Evolutionary conservation across 2,888 invertebrate genomes (phyloP).

Genomic region (Dexiosoma caninum): DNA sequence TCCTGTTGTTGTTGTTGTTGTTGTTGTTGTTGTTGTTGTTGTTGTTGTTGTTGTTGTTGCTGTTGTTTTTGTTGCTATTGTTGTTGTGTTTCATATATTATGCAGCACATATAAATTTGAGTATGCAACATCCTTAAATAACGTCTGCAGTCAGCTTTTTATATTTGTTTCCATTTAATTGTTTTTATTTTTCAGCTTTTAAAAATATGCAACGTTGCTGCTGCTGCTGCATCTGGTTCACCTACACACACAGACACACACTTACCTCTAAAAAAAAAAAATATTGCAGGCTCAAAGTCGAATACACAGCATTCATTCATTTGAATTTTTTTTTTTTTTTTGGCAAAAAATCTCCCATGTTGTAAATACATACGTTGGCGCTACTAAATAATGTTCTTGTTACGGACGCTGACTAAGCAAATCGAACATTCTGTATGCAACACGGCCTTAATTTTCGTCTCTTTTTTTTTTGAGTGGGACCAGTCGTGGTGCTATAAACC

Average conservation of each 20-base stretch:
- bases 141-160: conserved; percentile 56
- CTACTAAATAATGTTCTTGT: conserved; percentile 2
- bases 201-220: conserved; percentile 43
- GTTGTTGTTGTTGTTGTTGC: neutral
- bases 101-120: conserved; percentile 44
- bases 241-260: conserved; percentile 30
- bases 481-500: neutral
- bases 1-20: conserved; percentile 17
- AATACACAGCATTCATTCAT: conserved; percentile 45
- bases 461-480: neutral
- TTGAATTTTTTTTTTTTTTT: neutral
- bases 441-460: conserved; percentile 15
- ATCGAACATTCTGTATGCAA: conserved; percentile 32
- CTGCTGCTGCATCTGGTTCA: conserved; percentile 23
- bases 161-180: conserved; percentile 27
- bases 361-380: conserved; percentile 45
- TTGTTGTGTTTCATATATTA: conserved; percentile 23
- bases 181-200: conserved; percentile 5
- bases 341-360: neutral
- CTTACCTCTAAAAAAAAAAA: neutral
- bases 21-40: conserved; percentile 1
- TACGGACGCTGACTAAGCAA: conserved; percentile 39
- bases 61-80: neutral
- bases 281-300: conserved; percentile 6
- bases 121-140: conserved; percentile 57